Base-by-base conservation (phyloP, 2,888 invertebrate species). In the Beris chalybata region DNA sequence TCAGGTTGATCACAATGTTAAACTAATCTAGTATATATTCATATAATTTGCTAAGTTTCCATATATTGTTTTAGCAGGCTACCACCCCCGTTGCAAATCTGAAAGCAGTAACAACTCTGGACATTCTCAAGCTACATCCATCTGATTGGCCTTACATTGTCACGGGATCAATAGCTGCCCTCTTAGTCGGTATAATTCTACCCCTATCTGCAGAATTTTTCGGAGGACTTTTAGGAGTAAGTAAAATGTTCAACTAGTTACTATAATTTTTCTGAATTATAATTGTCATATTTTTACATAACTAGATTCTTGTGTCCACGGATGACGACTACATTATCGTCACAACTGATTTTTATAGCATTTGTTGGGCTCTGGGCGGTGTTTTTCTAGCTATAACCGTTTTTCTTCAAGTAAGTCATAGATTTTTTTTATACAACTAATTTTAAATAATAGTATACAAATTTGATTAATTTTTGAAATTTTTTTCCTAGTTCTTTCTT, bases 201-300 rank as follows among this genome's bases (percentile, higher is more conserved):
- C 92, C 92, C 0, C 73, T 89, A 6, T 87, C 90, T 73, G 88
- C 89, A 0, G 79, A 91, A 11, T 80, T 92, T 31, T 88, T 91
- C 72, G 91, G 92, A 66, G 87, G 88, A 73, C 86, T 90, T 72
- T 76, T 90, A 56, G 85, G 86, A 45, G 88, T 88, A 81, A 82
- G 83, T 78, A 12, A 2, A 31, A 22, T 22, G 3, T 22, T 22
- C 3, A 2, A 22, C 22, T 22, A 22, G 22, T 22, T 22, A 22
- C 22, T 3, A 22, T 22, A 22, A 22, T 22, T 22, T 22, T 22
- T 22, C 22, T 22, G 3, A 22, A 22, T 22, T 22, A 22, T 22
- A 22, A 22, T 22, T 22, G 3, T 22, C 1, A 22, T 22, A 22
- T 38, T 3, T 38, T 7, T 38, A 7, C 9, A 38, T 38, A 9